Conservation (phyloP, 2,888 invertebrate genomes). For the Crematogaster levior region DNA sequence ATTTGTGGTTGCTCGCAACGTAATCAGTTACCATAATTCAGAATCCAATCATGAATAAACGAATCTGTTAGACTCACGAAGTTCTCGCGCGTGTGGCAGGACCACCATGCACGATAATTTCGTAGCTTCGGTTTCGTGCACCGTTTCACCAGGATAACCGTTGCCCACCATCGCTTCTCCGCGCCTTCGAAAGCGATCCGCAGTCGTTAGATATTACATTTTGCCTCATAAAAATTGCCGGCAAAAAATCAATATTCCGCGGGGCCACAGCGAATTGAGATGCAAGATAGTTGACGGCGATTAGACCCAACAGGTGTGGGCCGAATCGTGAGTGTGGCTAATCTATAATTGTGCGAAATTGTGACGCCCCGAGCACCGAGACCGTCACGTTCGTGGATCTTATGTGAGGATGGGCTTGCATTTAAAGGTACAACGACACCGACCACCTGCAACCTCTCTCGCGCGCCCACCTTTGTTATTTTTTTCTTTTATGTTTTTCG, state of each 20-base stretch:
- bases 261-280: conserved; percentile 77
- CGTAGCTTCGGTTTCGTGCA: conserved; percentile 37
- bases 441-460: conserved; percentile 54
- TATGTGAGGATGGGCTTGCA: conserved; percentile 28
- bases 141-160: conserved; percentile 7
- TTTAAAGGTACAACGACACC: conserved; percentile 57
- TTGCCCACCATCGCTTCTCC: background rate
- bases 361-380: conserved; percentile 66
- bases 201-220: conserved; percentile 68
- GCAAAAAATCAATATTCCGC: conserved; percentile 77
- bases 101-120: conserved; percentile 60
- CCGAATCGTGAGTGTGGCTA: conserved; percentile 72
- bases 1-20: conserved; percentile 21
- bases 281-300: conserved; percentile 77
- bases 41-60: conserved; percentile 44
- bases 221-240: conserved; percentile 63
- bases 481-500: conserved; percentile 29
- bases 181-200: conserved; percentile 27
- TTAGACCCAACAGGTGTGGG: conserved; percentile 70
- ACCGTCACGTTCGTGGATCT: conserved; percentile 64
- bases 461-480: conserved; percentile 20
- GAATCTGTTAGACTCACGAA: conserved; percentile 35
- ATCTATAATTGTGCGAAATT: conserved; percentile 72
- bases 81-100: conserved; percentile 49
- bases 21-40: conserved; percentile 12